Percentiles rank a stretch among this genome's conserved stretches.
Evolutionary conservation across 1,140 invertebrate genomes (phyloP).

Genomic region (Mya arenaria): DNA sequence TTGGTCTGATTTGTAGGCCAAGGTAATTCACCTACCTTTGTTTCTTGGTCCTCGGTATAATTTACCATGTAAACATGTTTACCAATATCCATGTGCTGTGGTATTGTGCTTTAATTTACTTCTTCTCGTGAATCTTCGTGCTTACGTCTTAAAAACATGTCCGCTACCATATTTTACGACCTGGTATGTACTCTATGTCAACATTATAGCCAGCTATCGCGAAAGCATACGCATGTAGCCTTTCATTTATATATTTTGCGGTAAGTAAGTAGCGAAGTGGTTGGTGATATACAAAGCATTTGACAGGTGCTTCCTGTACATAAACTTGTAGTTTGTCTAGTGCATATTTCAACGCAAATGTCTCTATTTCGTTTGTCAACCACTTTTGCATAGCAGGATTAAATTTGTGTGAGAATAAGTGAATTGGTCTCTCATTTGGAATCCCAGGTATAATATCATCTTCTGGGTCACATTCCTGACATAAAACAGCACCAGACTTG

Average conservation of each 20-base stretch:
- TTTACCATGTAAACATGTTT: not conserved
- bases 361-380: not conserved
- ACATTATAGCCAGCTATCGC: not conserved
- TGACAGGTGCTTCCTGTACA: constrained; percentile 62
- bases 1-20: too few relatives aligned
- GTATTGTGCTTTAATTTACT: not conserved
- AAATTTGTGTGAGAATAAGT: constrained; percentile 58
- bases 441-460: not conserved
- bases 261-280: not conserved
- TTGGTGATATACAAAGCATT: constrained; percentile 62
- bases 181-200: constrained; percentile 1
- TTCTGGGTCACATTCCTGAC: constrained; percentile 38
- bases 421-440: constrained; percentile 38
- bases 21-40: too few relatives aligned
- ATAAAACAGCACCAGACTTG: constrained; percentile 6
- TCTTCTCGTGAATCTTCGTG: not conserved
- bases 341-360: not conserved
- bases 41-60: not conserved
- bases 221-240: not conserved
- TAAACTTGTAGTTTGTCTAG: constrained; percentile 59
- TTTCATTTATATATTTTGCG: constrained; percentile 9
- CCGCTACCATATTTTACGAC: constrained; percentile 1
- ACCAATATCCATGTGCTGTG: not conserved
- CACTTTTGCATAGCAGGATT: not conserved
- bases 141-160: constrained; percentile 20